phyloP scores from a whole-genome alignment of 2,113 vertebrate genomes.

The Zosterops hypoxanthus region DNA sequence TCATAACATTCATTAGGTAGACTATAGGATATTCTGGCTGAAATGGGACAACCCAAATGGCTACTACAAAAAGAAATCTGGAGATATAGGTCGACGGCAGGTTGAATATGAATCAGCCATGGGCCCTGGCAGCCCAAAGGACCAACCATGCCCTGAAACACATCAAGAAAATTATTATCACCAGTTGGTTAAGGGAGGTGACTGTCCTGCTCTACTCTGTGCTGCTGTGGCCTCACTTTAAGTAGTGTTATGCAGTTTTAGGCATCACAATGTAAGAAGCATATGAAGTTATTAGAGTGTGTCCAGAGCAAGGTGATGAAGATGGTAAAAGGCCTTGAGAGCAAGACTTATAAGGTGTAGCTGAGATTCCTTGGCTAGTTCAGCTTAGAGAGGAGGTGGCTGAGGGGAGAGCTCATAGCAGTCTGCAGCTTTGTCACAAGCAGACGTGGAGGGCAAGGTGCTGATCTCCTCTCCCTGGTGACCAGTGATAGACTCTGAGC shows the following conservation, averaged over 20 bases:
- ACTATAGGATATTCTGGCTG: background rate
- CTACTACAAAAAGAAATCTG: background rate
- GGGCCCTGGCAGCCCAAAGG: background rate
- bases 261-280: no score
- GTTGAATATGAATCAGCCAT: rapidly evolving
- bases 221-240: rapidly evolving
- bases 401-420: background rate
- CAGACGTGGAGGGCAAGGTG: background rate
- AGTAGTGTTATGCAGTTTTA: background rate
- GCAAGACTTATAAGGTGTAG: background rate
- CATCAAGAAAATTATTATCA: background rate
- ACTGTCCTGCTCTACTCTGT: background rate
- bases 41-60: background rate
- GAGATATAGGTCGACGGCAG: rapidly evolving
- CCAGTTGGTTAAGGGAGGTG: rapidly evolving
- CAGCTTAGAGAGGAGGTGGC: background rate
- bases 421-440: background rate
- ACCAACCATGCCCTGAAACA: rapidly evolving
- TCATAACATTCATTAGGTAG: background rate
- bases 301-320: background rate
- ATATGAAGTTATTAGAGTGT: background rate
- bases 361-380: background rate
- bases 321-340: background rate
- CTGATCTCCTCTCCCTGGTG: background rate
- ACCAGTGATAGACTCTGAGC: rapidly evolving